A percentile compares a stretch with the other conserved stretches of the same genome.
Conservation (phyloP, 2,888 invertebrate genomes). For the Scaptomyza polygonia region DNA sequence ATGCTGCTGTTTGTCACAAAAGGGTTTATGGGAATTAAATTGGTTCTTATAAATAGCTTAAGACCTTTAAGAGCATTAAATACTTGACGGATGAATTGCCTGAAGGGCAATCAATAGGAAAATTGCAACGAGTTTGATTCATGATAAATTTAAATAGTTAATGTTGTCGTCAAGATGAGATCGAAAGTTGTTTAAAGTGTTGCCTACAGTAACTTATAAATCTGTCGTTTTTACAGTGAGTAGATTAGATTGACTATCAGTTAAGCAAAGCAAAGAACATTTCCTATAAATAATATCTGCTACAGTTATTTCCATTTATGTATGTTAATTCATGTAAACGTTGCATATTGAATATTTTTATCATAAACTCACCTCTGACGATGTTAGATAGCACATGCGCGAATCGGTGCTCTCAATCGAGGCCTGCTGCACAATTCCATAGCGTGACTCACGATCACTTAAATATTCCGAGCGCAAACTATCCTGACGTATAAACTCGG, state of each 20-base stretch:
- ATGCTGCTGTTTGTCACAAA: constrained; percentile 9
- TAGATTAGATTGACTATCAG: too few species aligned
- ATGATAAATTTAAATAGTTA: constrained; percentile 1
- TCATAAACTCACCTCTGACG: constrained; percentile 93
- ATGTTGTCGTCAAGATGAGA: background rate
- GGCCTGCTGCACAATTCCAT: constrained; percentile 96
- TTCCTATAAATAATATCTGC: too few species aligned
- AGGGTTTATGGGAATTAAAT: constrained; percentile 49
- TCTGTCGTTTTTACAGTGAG: too few species aligned
- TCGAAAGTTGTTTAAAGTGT: background rate
- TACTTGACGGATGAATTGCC: constrained; percentile 32
- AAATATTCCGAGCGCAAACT: constrained; percentile 95
- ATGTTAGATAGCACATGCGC: constrained; percentile 95
- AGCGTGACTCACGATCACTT: constrained; percentile 94
- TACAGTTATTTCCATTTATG: too few species aligned
- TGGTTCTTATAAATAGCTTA: constrained; percentile 51
- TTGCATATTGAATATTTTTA: background rate
- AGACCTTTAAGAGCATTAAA: constrained; percentile 22
- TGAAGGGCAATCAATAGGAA: constrained; percentile 20
- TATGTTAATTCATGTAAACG: too few species aligned
- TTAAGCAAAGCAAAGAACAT: too few species aligned
- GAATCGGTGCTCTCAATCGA: constrained; percentile 97
- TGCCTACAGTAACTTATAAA: too few species aligned
- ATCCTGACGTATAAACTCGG: constrained; percentile 94
- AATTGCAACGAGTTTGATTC: constrained; percentile 11